phyloP scores from a whole-genome alignment of 2,797 vertebrate species.

The Dermochelys coriacea region DNA sequence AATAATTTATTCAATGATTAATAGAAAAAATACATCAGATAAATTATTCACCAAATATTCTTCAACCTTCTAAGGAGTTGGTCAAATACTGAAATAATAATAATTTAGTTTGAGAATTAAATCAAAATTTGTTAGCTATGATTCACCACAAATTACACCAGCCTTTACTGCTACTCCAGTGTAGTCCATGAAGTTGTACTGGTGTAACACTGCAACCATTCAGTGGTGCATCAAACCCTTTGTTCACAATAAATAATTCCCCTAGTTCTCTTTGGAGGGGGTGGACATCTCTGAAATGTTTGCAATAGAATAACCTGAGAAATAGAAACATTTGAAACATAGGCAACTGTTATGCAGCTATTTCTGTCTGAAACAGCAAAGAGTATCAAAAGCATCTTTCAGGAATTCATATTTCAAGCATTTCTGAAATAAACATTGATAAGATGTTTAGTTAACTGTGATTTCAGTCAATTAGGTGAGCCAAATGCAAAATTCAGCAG shows the following conservation, averaged over 20 bases:
- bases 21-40: background rate
- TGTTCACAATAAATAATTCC: background rate
- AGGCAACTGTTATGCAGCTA: background rate
- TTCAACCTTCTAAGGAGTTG: fast-evolving
- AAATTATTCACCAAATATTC: background rate
- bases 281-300: background rate
- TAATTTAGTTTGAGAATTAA: background rate
- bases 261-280: background rate
- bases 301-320: background rate
- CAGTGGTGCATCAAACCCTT: background rate
- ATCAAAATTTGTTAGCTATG: background rate
- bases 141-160: background rate
- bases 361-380: background rate
- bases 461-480: background rate
- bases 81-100: background rate
- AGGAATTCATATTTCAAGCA: background rate
- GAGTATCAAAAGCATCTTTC: background rate
- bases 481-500: background rate
- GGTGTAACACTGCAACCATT: background rate
- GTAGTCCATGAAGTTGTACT: background rate
- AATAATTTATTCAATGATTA: background rate
- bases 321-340: background rate
- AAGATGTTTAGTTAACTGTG: background rate
- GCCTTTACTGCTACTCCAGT: background rate
- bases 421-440: background rate